Conservation (phyloP, 1,140 invertebrate genomes). For the Caenorhabditis inopinata region DNA sequence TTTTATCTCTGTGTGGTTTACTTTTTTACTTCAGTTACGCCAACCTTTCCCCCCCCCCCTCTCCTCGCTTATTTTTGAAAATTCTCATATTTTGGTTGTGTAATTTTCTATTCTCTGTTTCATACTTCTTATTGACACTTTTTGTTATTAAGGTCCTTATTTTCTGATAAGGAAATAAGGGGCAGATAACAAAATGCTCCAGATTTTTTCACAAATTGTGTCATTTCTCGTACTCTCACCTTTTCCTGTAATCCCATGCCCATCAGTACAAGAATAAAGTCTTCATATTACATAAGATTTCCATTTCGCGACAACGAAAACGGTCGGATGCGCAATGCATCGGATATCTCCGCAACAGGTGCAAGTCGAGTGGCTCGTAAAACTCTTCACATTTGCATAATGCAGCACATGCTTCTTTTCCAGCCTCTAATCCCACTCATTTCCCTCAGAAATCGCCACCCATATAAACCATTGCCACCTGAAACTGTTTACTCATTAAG, state of each 20-base stretch:
- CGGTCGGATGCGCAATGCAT: background rate
- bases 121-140: background rate
- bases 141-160: no score
- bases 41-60: no score
- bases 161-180: no score
- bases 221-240: background rate
- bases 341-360: slow-evolving; percentile 18
- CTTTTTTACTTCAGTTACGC: background rate
- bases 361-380: slow-evolving; percentile 29
- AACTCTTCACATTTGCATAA: slow-evolving; percentile 33
- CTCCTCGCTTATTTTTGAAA: background rate
- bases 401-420: background rate
- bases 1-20: slow-evolving; percentile 1
- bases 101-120: background rate
- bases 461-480: background rate
- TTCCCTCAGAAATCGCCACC: background rate
- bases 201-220: background rate
- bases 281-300: background rate
- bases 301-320: no score
- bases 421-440: background rate
- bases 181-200: no score
- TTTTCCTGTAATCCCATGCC: background rate
- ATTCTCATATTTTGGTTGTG: slow-evolving; percentile 11
- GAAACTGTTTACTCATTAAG: slow-evolving; percentile 25
- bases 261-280: slow-evolving; percentile 23